A percentile compares a stretch with the other conserved stretches of the same genome.
These are phyloP conservation scores for Hirudo medicinalis DNA, from an alignment of 1,140 invertebrate species.

Conservation along the genomic window DNA sequence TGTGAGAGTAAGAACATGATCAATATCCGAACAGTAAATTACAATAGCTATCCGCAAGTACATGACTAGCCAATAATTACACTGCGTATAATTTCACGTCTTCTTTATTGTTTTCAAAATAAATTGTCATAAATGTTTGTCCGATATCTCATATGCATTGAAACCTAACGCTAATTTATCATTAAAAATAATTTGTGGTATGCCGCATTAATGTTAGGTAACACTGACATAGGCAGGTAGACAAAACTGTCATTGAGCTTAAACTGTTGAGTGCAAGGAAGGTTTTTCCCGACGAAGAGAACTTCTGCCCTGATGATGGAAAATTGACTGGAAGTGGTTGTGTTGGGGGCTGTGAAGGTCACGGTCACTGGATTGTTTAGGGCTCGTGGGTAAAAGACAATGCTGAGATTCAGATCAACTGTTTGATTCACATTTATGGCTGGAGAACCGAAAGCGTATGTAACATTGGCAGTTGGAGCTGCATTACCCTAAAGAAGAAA, in stretches of 20 bases:
- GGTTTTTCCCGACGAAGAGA: slow-evolving; percentile 13
- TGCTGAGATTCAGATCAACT: not conserved
- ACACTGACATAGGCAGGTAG: slow-evolving; percentile 1
- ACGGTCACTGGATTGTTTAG: slow-evolving; percentile 1
- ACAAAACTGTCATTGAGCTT: slow-evolving; percentile 2
- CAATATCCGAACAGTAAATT: too few relatives aligned
- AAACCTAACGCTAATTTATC: too few relatives aligned
- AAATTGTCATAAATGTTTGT: too few relatives aligned
- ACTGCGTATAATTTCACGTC: too few relatives aligned
- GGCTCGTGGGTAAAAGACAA: slow-evolving; percentile 7
- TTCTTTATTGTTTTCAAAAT: too few relatives aligned
- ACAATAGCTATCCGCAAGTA: too few relatives aligned
- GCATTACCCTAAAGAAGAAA: not conserved
- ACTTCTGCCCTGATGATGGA: slow-evolving; percentile 12
- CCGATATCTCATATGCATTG: too few relatives aligned
- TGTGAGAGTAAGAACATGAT: too few relatives aligned
- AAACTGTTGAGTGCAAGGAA: not conserved
- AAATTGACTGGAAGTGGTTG: slow-evolving; percentile 2
- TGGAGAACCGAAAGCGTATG: not conserved
- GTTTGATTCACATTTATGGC: slow-evolving; percentile 2
- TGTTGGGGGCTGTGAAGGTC: not conserved
- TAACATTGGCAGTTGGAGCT: slow-evolving; percentile 6
- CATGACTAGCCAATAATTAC: too few relatives aligned
- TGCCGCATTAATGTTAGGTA: not conserved
- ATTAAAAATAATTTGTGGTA: too few relatives aligned